A percentile compares a stretch with the other conserved stretches of the same genome.
phyloP scores from a whole-genome alignment of 2,888 invertebrate genomes.

The Pegoplata infirma region DNA sequence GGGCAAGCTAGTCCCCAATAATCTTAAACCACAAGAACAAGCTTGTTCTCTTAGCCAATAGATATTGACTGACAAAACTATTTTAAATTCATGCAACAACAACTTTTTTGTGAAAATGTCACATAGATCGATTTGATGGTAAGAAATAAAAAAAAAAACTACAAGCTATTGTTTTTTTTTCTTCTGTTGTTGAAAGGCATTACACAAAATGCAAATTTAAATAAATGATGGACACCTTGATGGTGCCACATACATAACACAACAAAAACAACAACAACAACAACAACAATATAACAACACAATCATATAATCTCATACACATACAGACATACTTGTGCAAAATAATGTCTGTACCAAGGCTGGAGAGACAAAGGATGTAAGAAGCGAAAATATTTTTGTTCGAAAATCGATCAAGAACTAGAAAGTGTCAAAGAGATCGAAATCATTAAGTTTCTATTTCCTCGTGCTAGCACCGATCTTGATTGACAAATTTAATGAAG shows the following conservation, averaged over 20 bases:
- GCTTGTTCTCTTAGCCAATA: slow-evolving; percentile 16
- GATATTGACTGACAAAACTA: slow-evolving; percentile 48
- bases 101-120: slow-evolving; percentile 49
- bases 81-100: slow-evolving; percentile 51
- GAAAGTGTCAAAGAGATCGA: no score
- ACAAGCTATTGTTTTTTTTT: slow-evolving; percentile 55
- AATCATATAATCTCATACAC: slow-evolving; percentile 46
- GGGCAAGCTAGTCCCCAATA: no score
- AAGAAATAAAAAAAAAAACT: slow-evolving; percentile 26
- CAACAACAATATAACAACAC: slow-evolving; percentile 26
- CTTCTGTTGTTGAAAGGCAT: slow-evolving; percentile 45
- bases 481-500: no score
- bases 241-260: slow-evolving; percentile 61
- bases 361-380: no score
- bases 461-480: no score
- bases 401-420: no score
- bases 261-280: slow-evolving; percentile 26
- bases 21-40: no score
- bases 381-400: no score
- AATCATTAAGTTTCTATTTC: no score
- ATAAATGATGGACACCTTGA: slow-evolving; percentile 63
- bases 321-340: no score
- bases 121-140: slow-evolving; percentile 58
- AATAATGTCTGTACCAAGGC: background rate
- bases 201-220: slow-evolving; percentile 59